Conservation (phyloP, 2,797 vertebrate genomes). For the Lacerta viridis region DNA sequence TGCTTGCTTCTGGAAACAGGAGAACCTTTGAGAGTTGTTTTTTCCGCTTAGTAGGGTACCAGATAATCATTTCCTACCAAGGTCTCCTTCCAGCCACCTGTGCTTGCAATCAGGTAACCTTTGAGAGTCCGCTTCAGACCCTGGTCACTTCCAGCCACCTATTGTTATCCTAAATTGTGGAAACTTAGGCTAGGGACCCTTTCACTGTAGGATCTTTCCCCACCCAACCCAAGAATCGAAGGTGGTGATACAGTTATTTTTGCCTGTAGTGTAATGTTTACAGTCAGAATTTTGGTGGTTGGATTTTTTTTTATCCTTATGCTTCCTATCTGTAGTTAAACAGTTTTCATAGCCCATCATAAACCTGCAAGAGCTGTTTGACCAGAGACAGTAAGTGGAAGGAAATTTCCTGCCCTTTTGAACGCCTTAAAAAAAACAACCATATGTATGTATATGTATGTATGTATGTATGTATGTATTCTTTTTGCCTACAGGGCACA, state of each 20-base stretch:
- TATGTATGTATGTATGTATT: too few relatives aligned
- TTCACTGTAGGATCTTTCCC: neutral
- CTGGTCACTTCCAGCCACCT: neutral
- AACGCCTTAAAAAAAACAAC: too few relatives aligned
- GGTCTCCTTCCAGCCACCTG: too few relatives aligned
- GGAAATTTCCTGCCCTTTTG: neutral
- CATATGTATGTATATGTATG: too few relatives aligned
- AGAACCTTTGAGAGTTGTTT: too few relatives aligned
- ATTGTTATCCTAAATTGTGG: neutral
- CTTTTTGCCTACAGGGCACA: too few relatives aligned
- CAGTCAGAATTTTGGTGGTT: too few relatives aligned
- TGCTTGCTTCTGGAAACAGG: too few relatives aligned
- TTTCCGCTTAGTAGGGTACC: too few relatives aligned
- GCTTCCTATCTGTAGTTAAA: neutral
- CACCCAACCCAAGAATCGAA: neutral
- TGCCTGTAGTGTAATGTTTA: neutral
- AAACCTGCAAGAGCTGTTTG: neutral
- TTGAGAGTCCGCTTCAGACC: neutral
- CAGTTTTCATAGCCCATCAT: too few relatives aligned
- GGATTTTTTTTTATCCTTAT: neutral
- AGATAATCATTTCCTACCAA: too few relatives aligned
- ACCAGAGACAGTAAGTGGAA: too few relatives aligned
- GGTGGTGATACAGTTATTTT: neutral
- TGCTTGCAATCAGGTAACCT: neutral
- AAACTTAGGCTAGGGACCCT: neutral